A percentile compares a stretch with the other conserved stretches of the same genome.
These are phyloP conservation scores for Gasteruption jaculator DNA, from an alignment of 2,888 invertebrate species.

Conservation along the genomic window DNA sequence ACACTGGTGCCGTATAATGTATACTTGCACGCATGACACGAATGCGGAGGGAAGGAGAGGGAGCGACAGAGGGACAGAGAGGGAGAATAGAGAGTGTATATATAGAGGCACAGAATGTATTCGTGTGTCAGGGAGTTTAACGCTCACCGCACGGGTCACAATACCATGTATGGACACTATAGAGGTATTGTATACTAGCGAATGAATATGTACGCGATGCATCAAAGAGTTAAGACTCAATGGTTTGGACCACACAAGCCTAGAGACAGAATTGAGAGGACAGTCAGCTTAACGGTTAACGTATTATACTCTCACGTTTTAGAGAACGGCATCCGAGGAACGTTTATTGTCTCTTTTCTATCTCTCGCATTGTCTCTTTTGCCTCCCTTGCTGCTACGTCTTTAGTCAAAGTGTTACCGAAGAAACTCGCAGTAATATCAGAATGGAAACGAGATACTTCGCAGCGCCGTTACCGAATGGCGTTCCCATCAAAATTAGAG, in stretches of 20 bases:
- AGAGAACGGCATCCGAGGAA: too few species aligned
- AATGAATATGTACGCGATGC: slow-evolving; percentile 39
- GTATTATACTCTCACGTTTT: too few species aligned
- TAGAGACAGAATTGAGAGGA: slow-evolving; percentile 31
- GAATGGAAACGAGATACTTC: too few species aligned
- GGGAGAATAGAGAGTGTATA: too few species aligned
- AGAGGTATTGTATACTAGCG: slow-evolving; percentile 33
- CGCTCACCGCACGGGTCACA: slow-evolving; percentile 37
- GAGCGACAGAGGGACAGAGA: too few species aligned
- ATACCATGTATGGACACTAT: slow-evolving; percentile 37
- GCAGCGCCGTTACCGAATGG: too few species aligned
- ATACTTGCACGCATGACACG: slow-evolving; percentile 13
- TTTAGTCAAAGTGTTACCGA: too few species aligned
- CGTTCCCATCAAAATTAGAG: too few species aligned
- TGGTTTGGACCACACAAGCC: slow-evolving; percentile 39
- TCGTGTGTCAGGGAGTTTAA: slow-evolving; percentile 35
- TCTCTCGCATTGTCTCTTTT: too few species aligned
- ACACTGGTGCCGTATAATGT: slow-evolving; percentile 13
- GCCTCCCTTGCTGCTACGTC: too few species aligned
- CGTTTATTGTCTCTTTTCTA: too few species aligned
- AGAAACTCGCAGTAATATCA: too few species aligned
- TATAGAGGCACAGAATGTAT: neutral
- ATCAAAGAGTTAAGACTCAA: slow-evolving; percentile 42
- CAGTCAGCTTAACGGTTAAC: slow-evolving; percentile 39
- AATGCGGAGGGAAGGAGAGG: neutral